Conservation (phyloP, 2,888 invertebrate species). For the Polydrusus pterygomalis region DNA sequence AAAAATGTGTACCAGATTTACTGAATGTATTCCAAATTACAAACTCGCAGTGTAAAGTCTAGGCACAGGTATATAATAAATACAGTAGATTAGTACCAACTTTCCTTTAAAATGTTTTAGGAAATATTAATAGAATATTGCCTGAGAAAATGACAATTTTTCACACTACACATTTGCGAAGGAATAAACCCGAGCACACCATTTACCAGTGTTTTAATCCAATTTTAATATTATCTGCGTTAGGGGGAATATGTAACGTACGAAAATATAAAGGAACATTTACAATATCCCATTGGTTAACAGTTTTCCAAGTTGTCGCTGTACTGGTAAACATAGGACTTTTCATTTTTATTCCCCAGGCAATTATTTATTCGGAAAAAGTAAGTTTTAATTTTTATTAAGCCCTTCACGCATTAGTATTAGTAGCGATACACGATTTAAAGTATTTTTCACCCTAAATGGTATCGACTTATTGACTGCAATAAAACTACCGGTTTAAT, state of each 20-base stretch:
- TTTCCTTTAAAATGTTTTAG: not conserved
- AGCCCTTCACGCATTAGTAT: too few relatives aligned
- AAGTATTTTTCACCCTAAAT: too few relatives aligned
- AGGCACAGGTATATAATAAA: too few relatives aligned
- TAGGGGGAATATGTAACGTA: conserved; percentile 27
- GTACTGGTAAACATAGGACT: conserved; percentile 14
- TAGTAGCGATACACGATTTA: too few relatives aligned
- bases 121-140: not conserved
- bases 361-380: conserved; percentile 25
- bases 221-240: conserved; percentile 23
- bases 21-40: too few relatives aligned
- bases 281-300: conserved; percentile 6
- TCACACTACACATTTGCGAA: not conserved
- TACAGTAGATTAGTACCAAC: too few relatives aligned
- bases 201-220: conserved; percentile 30
- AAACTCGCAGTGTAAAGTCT: too few relatives aligned
- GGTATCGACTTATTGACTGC: too few relatives aligned
- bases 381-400: conserved; percentile 2
- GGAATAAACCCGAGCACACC: not conserved
- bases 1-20: too few relatives aligned
- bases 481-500: too few relatives aligned
- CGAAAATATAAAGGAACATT: conserved; percentile 1
- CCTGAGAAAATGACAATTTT: not conserved
- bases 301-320: conserved; percentile 15
- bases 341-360: conserved; percentile 9